Evolutionary conservation across 2,888 invertebrate species (phyloP).

Genomic region (Torymus aiolomorphi): DNA sequence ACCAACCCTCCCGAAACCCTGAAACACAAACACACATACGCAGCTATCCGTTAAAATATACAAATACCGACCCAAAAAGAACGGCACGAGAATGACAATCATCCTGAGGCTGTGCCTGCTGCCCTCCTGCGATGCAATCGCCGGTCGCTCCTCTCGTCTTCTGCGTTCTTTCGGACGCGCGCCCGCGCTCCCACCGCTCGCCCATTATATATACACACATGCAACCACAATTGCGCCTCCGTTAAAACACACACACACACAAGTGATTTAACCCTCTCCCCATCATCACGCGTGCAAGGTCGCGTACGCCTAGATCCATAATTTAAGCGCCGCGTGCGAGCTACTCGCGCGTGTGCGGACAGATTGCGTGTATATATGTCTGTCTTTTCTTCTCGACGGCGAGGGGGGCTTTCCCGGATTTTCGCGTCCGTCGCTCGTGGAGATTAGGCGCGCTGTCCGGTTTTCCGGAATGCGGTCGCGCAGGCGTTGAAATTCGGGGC

Average conservation of each 20-base stretch:
- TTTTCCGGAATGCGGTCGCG: too few relatives aligned
- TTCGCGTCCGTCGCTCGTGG: background rate
- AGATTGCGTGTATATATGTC: background rate
- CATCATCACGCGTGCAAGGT: constrained; percentile 32
- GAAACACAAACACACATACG: background rate
- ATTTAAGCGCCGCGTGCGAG: constrained; percentile 31
- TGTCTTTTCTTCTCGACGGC: background rate
- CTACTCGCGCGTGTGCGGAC: background rate
- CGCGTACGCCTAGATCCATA: constrained; percentile 51
- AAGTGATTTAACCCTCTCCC: constrained; percentile 54
- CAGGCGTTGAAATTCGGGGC: background rate
- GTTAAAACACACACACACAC: background rate
- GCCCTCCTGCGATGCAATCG: constrained; percentile 4
- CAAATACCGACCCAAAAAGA: constrained; percentile 55
- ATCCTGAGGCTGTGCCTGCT: constrained; percentile 30
- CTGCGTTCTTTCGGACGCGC: background rate
- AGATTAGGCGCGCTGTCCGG: background rate
- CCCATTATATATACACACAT: constrained; percentile 1
- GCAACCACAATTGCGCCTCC: too few relatives aligned
- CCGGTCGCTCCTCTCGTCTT: constrained; percentile 7
- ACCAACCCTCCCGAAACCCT: background rate
- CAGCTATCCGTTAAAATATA: background rate
- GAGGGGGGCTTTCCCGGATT: background rate
- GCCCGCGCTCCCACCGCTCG: background rate
- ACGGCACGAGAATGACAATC: constrained; percentile 57